Base-by-base conservation (phyloP, 2,797 vertebrate species). In the Dryobates pubescens region DNA sequence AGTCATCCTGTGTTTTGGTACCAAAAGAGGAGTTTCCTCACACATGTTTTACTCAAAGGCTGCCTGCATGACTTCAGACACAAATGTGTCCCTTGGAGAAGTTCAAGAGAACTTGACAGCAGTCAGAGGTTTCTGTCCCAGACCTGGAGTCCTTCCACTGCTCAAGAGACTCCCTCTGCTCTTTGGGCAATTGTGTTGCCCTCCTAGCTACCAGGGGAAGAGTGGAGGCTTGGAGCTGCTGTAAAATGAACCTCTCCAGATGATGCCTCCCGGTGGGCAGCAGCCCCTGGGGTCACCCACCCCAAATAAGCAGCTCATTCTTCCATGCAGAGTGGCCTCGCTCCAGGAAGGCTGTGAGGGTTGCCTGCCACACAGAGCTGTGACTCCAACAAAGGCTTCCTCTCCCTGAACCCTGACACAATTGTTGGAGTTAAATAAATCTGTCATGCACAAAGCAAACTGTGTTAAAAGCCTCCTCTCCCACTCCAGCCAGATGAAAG, bases 371-470 rank as follows among this genome's bases (percentile, higher is more conserved):
- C 0, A 1, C 87, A 74, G 73, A 92, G 73, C 87, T 89, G 62
- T 57, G 45, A 30, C 70, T 76, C 38, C 85, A 80, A 94, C 94
- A 92, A 96, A 95, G 38, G 78, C 43, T 85, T 65, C 67, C n/a
- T 89, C 92, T 92, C 86, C 91, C 51, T 17, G 3, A 43, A 34
- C 38, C 0, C 1, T 9, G 7, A 47, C 82, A 78, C 57, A 17
- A 72, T 78, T 51, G 81, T 18, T 71, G 58, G 72, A 80, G 83
- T 63, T 89, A 86, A 91, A 93, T 94, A 93, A 93, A 94, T 94
- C 96, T 84, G 86, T 56, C 91, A 47, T 2, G 65, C 78, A 87
- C 72, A 74, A 89, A 93, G 75, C 78, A 91, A 90, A 80, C 30
- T 15, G 36, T 1, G 1, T 74, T 80, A 41, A 65, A 53, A 56